Percentiles rank a stretch among this genome's conserved stretches.
Conservation (phyloP, 2,888 invertebrate genomes). For the Spisula subtruncata region DNA sequence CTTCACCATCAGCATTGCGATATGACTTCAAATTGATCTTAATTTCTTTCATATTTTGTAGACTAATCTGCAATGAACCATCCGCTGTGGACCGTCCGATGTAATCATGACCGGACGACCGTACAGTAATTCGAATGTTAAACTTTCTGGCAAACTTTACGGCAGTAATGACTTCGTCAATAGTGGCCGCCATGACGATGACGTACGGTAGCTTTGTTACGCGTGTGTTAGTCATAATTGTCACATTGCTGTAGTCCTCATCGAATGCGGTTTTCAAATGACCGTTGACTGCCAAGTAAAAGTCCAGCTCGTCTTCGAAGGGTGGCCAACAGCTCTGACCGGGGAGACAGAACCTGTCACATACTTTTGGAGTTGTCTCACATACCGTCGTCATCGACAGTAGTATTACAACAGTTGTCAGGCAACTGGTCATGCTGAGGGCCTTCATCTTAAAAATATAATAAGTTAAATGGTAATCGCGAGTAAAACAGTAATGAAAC, state of each 20-base stretch:
- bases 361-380: not conserved
- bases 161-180: conserved; percentile 71
- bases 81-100: conserved; percentile 76
- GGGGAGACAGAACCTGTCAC: conserved; percentile 48
- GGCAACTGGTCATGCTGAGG: not conserved
- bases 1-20: conserved; percentile 72
- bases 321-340: conserved; percentile 58
- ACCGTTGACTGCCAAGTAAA: conserved; percentile 36
- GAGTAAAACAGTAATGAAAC: no score
- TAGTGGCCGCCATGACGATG: conserved; percentile 55
- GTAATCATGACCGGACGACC: conserved; percentile 76
- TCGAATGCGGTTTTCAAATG: not conserved
- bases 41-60: conserved; percentile 65
- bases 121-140: conserved; percentile 67
- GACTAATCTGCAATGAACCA: conserved; percentile 68
- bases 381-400: not conserved
- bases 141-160: conserved; percentile 72
- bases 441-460: not conserved
- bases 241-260: conserved; percentile 20
- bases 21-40: conserved; percentile 66
- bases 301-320: conserved; percentile 42
- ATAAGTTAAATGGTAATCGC: no score
- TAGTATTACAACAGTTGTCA: not conserved
- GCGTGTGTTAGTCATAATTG: conserved; percentile 56
- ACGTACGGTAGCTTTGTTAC: conserved; percentile 63